Evolutionary conservation across 2,797 vertebrate species (phyloP), one percentile per base, ranked within the genome.

Genomic region (Poecilia picta): DNA sequence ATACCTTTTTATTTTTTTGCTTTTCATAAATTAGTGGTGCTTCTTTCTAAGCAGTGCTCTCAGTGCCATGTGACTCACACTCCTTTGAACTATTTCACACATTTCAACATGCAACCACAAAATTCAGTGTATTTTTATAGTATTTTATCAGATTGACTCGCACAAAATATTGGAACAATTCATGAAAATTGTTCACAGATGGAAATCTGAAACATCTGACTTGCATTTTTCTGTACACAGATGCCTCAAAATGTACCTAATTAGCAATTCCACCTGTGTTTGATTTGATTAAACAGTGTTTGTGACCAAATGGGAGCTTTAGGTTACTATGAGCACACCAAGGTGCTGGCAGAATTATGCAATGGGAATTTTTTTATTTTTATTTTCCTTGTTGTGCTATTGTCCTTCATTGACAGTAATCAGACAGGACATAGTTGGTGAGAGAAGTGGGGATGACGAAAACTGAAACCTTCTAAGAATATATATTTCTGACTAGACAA

Each of bases 11-110:
- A n/a, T 20, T 20, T 25, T 53, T 18, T 72, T 51, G 80, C 64
- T 73, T 76, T 81, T 79, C 51, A 45, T 55, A 79, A 76, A 47
- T 76, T 46, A 45, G 18, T 47, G 23, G 70, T 71, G 49, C 77
- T 20, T 81, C 79, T 70, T 81, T 84, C 73, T 81, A 4, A 53
- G 77, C 39, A 15, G 33, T 57, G 39, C 39, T 11, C 75, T 64
- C 64, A 23, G 25, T n/a, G 11, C 12, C 6, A n/a, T 45, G 25
- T 23, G 15, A 71, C 39, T 43, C 4, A 4, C 16, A 72, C 68
- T 5, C 15, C 6, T 28, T 45, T 45, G 15, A 72, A 45, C 41
- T 18, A 28, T 46, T 31, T 28, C 68, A 72, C 68, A 16, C 8
- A 8, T 46, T 72, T 28, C n/a, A 16, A 46, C n/a, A 46, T 45